Conservation (phyloP, 2,797 vertebrate genomes). For the Chelon auratus region DNA sequence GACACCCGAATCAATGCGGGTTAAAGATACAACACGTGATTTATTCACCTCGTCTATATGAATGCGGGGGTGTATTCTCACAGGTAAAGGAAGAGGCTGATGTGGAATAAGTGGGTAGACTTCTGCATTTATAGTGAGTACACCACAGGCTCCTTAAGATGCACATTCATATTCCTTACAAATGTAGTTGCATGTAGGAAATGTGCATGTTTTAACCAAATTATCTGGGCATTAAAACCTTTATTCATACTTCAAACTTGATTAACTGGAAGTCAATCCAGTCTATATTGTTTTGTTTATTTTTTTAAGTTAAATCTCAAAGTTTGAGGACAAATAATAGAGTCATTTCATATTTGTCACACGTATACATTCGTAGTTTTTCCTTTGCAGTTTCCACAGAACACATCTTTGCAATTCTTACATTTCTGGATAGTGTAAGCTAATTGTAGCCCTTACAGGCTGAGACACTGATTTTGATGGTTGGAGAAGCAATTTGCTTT, state of each 20-base stretch:
- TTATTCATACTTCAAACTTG: too few relatives aligned
- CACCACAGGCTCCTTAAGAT: too few relatives aligned
- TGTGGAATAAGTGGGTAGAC: not conserved
- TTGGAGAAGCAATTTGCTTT: constrained; percentile 39
- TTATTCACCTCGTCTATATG: constrained; percentile 30
- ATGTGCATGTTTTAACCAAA: not conserved
- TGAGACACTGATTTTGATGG: constrained; percentile 9
- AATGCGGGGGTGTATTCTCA: constrained; percentile 12
- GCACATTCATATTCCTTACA: too few relatives aligned
- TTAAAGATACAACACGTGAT: constrained; percentile 58
- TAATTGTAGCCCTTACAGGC: not conserved
- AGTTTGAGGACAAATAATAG: too few relatives aligned
- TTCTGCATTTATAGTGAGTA: too few relatives aligned
- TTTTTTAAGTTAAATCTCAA: too few relatives aligned
- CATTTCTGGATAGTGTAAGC: not conserved
- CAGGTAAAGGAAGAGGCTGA: not conserved
- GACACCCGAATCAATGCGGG: constrained; percentile 59
- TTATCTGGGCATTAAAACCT: too few relatives aligned
- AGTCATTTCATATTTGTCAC: too few relatives aligned
- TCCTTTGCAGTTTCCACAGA: not conserved
- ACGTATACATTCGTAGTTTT: not conserved
- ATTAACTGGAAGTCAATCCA: too few relatives aligned
- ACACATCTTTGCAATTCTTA: constrained; percentile 1
- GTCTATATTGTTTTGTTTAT: too few relatives aligned
- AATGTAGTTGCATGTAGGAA: not conserved